Evolutionary conservation across 2,797 vertebrate species (phyloP), one percentile per base, ranked within the genome.

Genomic region (Lutjanus campechanus): DNA sequence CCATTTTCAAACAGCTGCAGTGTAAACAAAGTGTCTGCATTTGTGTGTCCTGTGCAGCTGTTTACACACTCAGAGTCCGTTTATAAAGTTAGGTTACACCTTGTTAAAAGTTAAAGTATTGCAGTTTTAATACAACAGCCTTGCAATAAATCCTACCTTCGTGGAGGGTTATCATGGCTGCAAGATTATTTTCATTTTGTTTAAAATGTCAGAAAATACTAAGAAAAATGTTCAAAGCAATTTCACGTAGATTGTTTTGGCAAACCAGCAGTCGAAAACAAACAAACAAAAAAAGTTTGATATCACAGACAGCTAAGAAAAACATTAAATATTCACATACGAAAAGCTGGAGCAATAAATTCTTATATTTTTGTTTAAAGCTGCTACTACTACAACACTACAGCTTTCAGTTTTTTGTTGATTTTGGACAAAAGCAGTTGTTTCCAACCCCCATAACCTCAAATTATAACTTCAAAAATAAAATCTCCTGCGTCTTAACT

Each of bases 11-110:
- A 36, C 29, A 36, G 29, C 29, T 36, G 40, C 43, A 54, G 29
- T 69, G 62, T 51, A 67, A 79, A 82, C 59, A 73, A 62, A 77
- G 68, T 54, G 44, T 59, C 13, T 29, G 16, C 58, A 12, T 49
- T 0, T 20, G 15, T 70, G 4, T 53, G 15, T n/a, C 9, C 43
- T 8, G 0, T n/a, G 44, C 9, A 58, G 13, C 36, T 64, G 19
- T 67, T 44, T 19, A 9, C 16, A 53, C 0, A 1, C 54, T 19
- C 13, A 50, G 15, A 41, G 29, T 7, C 43, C 12, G 36, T 46
- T 44, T 46, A 40, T n/a, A n/a, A n/a, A n/a, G n/a, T 15, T 0
- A 16, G 10, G 16, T 11, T 11, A 2, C 19, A 76, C 3, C 20
- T 11, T 11, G 4, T 7, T 46, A 3, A 20, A 68, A n/a, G 43